These are phyloP conservation scores for Tribolium madens DNA, from an alignment of 1,140 invertebrate genomes.

Conservation along the genomic window DNA sequence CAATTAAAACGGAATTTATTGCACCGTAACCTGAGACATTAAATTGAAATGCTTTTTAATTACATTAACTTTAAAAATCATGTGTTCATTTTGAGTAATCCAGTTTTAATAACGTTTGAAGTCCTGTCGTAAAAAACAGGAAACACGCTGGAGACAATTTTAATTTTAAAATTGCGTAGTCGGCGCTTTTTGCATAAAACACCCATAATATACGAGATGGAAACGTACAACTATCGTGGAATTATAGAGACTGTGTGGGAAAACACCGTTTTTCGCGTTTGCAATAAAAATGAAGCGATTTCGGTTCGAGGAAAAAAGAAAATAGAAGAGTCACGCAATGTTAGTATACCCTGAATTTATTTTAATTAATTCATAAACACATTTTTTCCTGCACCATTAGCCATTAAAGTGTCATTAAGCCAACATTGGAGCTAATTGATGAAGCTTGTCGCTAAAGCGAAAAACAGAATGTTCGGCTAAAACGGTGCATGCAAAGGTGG, in stretches of 20 bases:
- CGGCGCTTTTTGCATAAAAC: slow-evolving; percentile 5
- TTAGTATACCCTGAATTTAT: not conserved
- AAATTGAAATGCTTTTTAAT: slow-evolving; percentile 33
- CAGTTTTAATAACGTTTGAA: slow-evolving; percentile 36
- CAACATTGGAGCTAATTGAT: slow-evolving; percentile 1
- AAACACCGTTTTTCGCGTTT: slow-evolving; percentile 11
- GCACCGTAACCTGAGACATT: slow-evolving; percentile 17
- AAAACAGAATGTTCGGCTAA: slow-evolving; percentile 15
- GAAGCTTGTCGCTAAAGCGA: not conserved
- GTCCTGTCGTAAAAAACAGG: slow-evolving; percentile 24
- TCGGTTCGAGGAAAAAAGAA: not conserved
- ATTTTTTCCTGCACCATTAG: not conserved
- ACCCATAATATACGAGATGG: not conserved
- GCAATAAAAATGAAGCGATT: slow-evolving; percentile 24
- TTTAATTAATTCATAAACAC: slow-evolving; percentile 35
- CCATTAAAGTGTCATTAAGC: slow-evolving; percentile 19
- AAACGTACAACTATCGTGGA: slow-evolving; percentile 5
- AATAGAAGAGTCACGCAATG: slow-evolving; percentile 11
- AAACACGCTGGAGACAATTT: slow-evolving; percentile 28
- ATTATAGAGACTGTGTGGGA: slow-evolving; percentile 14
- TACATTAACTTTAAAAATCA: slow-evolving; percentile 36
- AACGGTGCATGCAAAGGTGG: not conserved
- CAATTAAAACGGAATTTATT: slow-evolving; percentile 36
- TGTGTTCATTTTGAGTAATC: slow-evolving; percentile 1
- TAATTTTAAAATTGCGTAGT: slow-evolving; percentile 30